Conservation (phyloP, 1,140 invertebrate genomes). For the Panulirus ornatus region DNA sequence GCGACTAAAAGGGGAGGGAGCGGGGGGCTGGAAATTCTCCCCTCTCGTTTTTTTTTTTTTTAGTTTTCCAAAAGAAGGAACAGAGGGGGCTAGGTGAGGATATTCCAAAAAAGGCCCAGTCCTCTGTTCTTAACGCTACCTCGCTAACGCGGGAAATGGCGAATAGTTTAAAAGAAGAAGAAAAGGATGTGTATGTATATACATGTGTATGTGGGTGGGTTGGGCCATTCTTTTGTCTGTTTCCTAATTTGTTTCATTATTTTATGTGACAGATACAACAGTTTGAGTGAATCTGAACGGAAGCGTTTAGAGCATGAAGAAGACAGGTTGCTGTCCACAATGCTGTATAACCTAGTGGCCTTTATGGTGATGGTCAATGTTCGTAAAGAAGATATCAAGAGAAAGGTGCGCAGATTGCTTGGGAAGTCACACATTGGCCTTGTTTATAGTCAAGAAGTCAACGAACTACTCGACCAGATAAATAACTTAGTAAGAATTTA, state of each 20-base stretch:
- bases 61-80: too few relatives aligned
- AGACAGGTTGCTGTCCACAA: conserved; percentile 95
- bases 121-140: too few relatives aligned
- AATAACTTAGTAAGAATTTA: conserved; percentile 89
- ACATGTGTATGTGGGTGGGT: too few relatives aligned
- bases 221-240: too few relatives aligned
- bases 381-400: conserved; percentile 90
- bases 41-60: too few relatives aligned
- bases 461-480: conserved; percentile 96
- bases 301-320: conserved; percentile 99
- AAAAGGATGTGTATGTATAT: too few relatives aligned
- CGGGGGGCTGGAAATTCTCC: too few relatives aligned
- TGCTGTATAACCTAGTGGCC: conserved; percentile 97
- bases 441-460: conserved; percentile 97
- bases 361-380: conserved; percentile 97
- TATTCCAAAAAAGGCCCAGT: too few relatives aligned
- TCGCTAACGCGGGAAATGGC: too few relatives aligned
- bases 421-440: conserved; percentile 99
- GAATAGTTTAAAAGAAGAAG: too few relatives aligned
- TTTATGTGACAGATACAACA: conserved; percentile 85
- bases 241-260: background rate
- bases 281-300: conserved; percentile 94
- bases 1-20: too few relatives aligned
- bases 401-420: conserved; percentile 94
- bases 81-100: too few relatives aligned